These are phyloP conservation scores for Leptocoma aspasia DNA, from an alignment of 2,113 vertebrate species.

Conservation along the genomic window DNA sequence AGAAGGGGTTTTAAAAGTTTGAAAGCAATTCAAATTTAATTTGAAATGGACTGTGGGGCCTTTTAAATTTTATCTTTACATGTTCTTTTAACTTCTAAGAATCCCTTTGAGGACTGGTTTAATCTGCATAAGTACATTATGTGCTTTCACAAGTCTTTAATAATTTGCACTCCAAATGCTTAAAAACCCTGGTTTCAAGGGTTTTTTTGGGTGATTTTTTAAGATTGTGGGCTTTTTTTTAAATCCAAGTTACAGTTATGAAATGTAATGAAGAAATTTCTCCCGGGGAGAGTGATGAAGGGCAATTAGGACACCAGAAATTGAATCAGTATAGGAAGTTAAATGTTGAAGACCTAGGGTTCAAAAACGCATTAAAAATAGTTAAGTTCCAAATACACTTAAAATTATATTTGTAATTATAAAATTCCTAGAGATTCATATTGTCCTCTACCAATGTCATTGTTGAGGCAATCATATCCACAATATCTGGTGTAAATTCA, in stretches of 20 bases:
- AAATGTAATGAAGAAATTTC: neutral
- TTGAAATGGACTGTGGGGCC: neutral
- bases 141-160: neutral
- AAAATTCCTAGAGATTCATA: neutral
- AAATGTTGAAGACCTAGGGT: neutral
- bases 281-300: neutral
- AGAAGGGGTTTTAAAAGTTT: neutral
- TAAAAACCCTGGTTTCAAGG: slow-evolving; percentile 2
- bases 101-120: slow-evolving; percentile 11
- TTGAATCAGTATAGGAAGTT: neutral
- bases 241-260: neutral
- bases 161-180: neutral
- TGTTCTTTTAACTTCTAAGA: neutral
- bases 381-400: neutral
- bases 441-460: neutral
- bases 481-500: neutral
- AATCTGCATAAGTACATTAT: slow-evolving; percentile 28
- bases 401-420: neutral
- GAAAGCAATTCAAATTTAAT: slow-evolving; percentile 38
- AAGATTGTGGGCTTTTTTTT: accelerated
- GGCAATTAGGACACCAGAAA: neutral
- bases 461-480: neutral
- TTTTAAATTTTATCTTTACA: slow-evolving; percentile 21
- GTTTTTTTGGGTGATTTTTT: neutral
- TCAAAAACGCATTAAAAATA: neutral